A percentile compares a stretch with the other conserved stretches of the same genome.
Evolutionary conservation across 1,140 invertebrate genomes (phyloP).

Genomic region (Pantala flavescens): DNA sequence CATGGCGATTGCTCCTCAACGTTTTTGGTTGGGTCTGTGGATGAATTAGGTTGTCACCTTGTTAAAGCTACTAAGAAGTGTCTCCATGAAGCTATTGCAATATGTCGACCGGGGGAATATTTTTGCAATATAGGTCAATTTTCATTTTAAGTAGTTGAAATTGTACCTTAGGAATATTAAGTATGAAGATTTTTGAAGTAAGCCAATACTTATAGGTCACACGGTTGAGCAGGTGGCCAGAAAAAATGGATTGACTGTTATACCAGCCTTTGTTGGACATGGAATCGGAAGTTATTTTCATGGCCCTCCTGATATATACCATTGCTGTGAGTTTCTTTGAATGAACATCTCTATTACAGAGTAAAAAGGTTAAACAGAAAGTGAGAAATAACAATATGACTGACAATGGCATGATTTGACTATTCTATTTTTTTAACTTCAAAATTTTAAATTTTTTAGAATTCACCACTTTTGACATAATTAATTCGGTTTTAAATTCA

Average conservation of each 20-base stretch:
- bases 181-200: neutral
- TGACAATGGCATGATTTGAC: too few relatives aligned
- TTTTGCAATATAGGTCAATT: slow-evolving; percentile 64
- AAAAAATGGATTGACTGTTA: slow-evolving; percentile 50
- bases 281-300: slow-evolving; percentile 90
- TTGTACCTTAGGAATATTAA: neutral
- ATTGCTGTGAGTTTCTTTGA: slow-evolving; percentile 38
- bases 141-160: neutral
- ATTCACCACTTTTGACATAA: too few relatives aligned
- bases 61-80: slow-evolving; percentile 60
- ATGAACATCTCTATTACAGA: too few relatives aligned
- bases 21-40: slow-evolving; percentile 71
- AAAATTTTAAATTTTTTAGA: too few relatives aligned
- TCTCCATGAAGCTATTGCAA: slow-evolving; percentile 57
- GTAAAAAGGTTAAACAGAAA: too few relatives aligned
- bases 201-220: slow-evolving; percentile 32
- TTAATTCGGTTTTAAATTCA: too few relatives aligned
- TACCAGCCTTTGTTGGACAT: slow-evolving; percentile 79
- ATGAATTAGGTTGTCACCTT: slow-evolving; percentile 56
- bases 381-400: too few relatives aligned
- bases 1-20: slow-evolving; percentile 91
- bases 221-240: slow-evolving; percentile 53
- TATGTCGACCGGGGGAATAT: slow-evolving; percentile 63
- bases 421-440: too few relatives aligned
- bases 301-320: slow-evolving; percentile 79